Base-by-base conservation (phyloP, 2,888 invertebrate genomes). In the Epinotia ramella region DNA sequence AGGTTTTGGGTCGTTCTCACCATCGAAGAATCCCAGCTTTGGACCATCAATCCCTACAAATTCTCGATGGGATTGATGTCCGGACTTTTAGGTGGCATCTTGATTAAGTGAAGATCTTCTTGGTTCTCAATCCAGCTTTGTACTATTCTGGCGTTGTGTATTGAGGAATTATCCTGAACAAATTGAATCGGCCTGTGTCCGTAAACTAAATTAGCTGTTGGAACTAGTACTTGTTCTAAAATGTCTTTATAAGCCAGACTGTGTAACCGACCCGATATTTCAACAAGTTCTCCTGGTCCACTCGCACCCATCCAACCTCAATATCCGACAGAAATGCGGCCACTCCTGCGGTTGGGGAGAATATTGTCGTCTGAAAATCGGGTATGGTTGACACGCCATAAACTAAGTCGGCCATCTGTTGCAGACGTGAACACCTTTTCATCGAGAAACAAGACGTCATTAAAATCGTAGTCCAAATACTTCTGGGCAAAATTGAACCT, bases 261-360 rank as follows among this genome's bases (percentile, higher is more conserved):
- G 24, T 66, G 53, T 53, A 66, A 53, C 6, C 53, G 49, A 28
- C 53, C 66, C 11, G 18, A 59, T 13, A 65, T 65, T n/a, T 73
- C 44, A 46, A 62, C 44, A 62, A 73, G 44, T 68, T 68, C 62
- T 68, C 53, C 68, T 44, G 68, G 73, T 49, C 73, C 62, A 62
- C 73, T 63, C 62, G 67, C 59, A 73, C 46, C 28, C 67, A 73
- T 68, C 73, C 73, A 73, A n/a, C 73, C 68, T 63, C 68, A 63
- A 63, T 68, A 73, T 56, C 63, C 68, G n/a, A 73, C 68, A 68
- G 68, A 73, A 68, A 73, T 73, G n/a, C 73, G 73, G n/a, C 63
- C 68, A 20, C 68, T 73, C 33, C 63, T 49, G 28, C 53, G 49
- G 49, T 53, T 56, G 13, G 56, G 49, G 7, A 62, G 71, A 62